Base-by-base conservation (phyloP, 2,113 vertebrate genomes). In the Acrocephalus kingi region DNA sequence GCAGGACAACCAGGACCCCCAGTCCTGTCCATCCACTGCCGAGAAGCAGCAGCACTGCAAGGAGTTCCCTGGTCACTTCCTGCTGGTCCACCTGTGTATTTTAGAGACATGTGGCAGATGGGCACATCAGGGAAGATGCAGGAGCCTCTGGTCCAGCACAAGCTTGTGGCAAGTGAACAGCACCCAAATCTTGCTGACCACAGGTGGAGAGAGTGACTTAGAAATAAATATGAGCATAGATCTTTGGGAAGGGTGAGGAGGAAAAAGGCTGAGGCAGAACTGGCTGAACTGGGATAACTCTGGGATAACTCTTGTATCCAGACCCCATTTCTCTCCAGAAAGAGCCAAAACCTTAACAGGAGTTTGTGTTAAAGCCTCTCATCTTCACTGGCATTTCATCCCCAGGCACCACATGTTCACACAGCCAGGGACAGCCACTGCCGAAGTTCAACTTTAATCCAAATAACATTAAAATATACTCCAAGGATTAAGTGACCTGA, bases 51-150 rank as follows among this genome's bases (percentile, higher is more conserved):
- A 46, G 73, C 49, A 21, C 59, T 5, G 12, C 11, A 20, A 27
- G 49, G 28, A 59, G 24, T 3, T 5, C 13, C 59, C 7, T 0
- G 0, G 30, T 15, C 45, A 13, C 46, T 23, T 1, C 2, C 12
- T 25, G 48, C 58, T 71, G 6, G 1, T 15, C 61, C 74, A 33
- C 37, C 35, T 1, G 1, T 22, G 64, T 46, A 5, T 58, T 43
- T 55, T 12, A 43, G 41, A n/a, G 49, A 61, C 33, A 25, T 0
- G 6, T 33, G 13, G 13, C 49, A 84, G 35, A 43, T 0, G 1
- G 74, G 55, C 43, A 74, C 27, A 17, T 3, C 1, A 2, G n/a
- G 35, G 56, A 74, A n/a, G 19, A 21, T 20, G 21, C 35, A 55
- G 43, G 35, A 71, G 31, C 18, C 62, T 51, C 43, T 59, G 72